These are phyloP conservation scores for Agelaius phoeniceus DNA, from an alignment of 2,113 vertebrate species.

Conservation along the genomic window DNA sequence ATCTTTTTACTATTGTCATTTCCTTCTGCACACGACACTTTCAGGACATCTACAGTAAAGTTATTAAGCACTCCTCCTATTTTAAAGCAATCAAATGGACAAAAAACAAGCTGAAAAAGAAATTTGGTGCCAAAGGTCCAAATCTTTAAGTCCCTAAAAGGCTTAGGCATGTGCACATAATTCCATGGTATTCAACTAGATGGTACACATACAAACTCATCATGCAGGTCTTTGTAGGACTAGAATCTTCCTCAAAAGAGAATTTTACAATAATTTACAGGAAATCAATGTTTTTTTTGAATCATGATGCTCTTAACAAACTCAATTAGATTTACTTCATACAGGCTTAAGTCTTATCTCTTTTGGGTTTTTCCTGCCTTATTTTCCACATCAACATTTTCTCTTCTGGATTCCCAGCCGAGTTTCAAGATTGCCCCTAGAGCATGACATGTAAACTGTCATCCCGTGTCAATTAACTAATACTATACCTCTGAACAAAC, in stretches of 20 bases:
- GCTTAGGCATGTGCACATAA: not conserved
- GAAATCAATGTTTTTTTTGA: not conserved
- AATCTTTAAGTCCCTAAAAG: not conserved
- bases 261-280: not conserved
- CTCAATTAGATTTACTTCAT: not conserved
- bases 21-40: not conserved
- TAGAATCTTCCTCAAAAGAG: not conserved
- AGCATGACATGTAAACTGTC: not conserved
- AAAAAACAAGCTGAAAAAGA: not conserved
- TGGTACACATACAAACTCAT: not conserved
- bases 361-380: not conserved
- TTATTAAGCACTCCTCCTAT: not conserved
- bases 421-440: not conserved
- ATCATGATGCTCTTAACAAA: not conserved
- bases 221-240: not conserved
- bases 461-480: not conserved
- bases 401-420: not conserved
- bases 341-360: not conserved
- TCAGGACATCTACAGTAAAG: not conserved
- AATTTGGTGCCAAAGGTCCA: not conserved
- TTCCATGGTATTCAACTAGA: not conserved
- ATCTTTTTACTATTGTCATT: conserved; percentile 29
- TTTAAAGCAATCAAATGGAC: not conserved
- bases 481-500: not conserved
- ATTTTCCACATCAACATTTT: not conserved